phyloP scores from a whole-genome alignment of 2,797 vertebrate genomes.

The Trichosurus vulpecula region DNA sequence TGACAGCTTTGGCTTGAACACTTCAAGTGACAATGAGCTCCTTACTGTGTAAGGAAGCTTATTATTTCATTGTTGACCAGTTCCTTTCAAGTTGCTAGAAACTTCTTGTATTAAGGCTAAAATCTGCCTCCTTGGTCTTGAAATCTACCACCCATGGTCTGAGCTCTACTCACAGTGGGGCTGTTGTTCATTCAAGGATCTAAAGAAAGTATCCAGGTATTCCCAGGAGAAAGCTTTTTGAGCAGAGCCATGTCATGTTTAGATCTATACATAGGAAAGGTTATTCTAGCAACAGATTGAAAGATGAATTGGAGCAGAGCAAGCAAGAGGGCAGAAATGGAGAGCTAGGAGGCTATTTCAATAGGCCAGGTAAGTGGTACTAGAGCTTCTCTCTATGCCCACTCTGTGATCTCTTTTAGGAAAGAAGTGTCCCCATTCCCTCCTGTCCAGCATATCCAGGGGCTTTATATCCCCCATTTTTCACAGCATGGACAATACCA shows the following conservation, averaged over 20 bases:
- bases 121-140: background rate
- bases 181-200: background rate
- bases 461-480: background rate
- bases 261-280: background rate
- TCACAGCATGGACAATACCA: background rate
- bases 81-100: background rate
- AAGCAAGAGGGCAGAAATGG: background rate
- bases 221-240: background rate
- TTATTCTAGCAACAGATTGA: background rate
- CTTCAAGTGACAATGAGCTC: background rate
- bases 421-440: background rate
- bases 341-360: background rate
- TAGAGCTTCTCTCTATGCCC: background rate
- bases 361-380: background rate
- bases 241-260: background rate
- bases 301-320: background rate
- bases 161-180: background rate
- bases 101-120: background rate
- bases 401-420: background rate
- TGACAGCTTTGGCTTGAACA: background rate
- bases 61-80: background rate
- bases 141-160: background rate
- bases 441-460: background rate
- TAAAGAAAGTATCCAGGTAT: background rate
- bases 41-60: background rate